Evolutionary conservation across 1,140 invertebrate genomes (phyloP).

Genomic region (Meteorus sp.): DNA sequence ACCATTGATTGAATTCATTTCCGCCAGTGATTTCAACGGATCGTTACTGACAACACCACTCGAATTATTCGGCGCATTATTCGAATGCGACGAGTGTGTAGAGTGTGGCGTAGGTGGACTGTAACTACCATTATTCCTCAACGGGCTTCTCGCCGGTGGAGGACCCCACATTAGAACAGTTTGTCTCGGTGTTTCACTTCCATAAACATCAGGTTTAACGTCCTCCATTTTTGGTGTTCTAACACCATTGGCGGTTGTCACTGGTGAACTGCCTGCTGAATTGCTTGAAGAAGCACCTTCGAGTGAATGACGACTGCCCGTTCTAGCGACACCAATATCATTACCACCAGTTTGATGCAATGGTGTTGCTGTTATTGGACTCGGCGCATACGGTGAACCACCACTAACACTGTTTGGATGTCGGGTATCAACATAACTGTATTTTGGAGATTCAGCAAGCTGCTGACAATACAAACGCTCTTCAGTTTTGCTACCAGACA

Average conservation of each 20-base stretch:
- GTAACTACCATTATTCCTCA: slow-evolving; percentile 55
- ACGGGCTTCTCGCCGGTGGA: slow-evolving; percentile 54
- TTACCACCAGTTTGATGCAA: slow-evolving; percentile 46
- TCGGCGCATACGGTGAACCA: slow-evolving; percentile 51
- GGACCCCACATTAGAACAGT: slow-evolving; percentile 86
- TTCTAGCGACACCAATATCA: slow-evolving; percentile 45
- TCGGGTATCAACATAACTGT: slow-evolving; percentile 56
- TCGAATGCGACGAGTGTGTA: slow-evolving; percentile 51
- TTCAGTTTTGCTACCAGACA: slow-evolving; percentile 60
- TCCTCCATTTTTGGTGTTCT: slow-evolving; percentile 69
- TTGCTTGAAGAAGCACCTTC: slow-evolving; percentile 60
- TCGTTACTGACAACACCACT: slow-evolving; percentile 55
- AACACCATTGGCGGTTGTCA: slow-evolving; percentile 58
- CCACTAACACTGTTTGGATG: slow-evolving; percentile 57
- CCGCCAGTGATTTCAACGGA: slow-evolving; percentile 64
- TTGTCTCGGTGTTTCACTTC: slow-evolving; percentile 68
- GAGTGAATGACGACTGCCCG: slow-evolving; percentile 61
- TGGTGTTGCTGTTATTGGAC: slow-evolving; percentile 49
- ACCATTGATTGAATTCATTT: slow-evolving; percentile 62
- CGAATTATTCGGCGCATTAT: slow-evolving; percentile 38
- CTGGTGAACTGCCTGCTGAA: slow-evolving; percentile 62
- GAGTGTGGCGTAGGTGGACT: slow-evolving; percentile 56
- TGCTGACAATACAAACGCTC: slow-evolving; percentile 70
- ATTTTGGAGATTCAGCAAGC: slow-evolving; percentile 53
- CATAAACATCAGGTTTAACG: slow-evolving; percentile 62